phyloP scores from a whole-genome alignment of 2,797 vertebrate genomes.

The Spinus olivaceus region DNA sequence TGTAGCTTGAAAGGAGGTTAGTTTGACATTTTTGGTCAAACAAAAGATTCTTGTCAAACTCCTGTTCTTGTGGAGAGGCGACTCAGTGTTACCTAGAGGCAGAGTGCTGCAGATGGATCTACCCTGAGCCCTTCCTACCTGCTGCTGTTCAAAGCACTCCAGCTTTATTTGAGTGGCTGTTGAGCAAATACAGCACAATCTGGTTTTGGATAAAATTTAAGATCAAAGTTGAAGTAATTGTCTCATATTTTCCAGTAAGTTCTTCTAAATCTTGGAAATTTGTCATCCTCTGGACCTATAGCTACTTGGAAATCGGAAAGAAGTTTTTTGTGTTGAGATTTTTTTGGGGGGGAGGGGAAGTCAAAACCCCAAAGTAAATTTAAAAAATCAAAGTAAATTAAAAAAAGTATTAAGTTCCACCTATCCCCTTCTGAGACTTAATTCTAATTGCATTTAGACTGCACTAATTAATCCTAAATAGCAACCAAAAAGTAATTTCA shows the following conservation, averaged over 20 bases:
- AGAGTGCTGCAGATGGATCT: not conserved
- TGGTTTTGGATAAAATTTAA: not conserved
- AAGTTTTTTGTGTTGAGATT: not conserved
- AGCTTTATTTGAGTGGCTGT: not conserved
- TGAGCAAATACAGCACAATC: not conserved
- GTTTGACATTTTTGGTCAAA: not conserved
- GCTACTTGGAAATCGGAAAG: not conserved
- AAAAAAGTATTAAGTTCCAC: not conserved
- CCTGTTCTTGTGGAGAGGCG: not conserved
- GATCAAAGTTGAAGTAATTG: not conserved
- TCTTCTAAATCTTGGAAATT: not conserved
- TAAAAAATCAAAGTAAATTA: not conserved
- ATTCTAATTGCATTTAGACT: not conserved
- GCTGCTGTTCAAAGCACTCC: not conserved
- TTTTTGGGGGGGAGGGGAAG: not conserved
- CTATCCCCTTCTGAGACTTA: not conserved
- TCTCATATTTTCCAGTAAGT: not conserved
- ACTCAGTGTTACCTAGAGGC: not conserved
- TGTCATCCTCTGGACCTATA: not conserved
- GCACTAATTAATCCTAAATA: not conserved
- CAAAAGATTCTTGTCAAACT: not conserved
- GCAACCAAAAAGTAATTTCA: not conserved
- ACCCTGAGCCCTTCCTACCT: not conserved
- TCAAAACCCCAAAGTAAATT: not conserved
- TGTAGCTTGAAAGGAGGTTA: not conserved